Conservation (phyloP, 2,888 invertebrate genomes). For the Acronicta aceris region DNA sequence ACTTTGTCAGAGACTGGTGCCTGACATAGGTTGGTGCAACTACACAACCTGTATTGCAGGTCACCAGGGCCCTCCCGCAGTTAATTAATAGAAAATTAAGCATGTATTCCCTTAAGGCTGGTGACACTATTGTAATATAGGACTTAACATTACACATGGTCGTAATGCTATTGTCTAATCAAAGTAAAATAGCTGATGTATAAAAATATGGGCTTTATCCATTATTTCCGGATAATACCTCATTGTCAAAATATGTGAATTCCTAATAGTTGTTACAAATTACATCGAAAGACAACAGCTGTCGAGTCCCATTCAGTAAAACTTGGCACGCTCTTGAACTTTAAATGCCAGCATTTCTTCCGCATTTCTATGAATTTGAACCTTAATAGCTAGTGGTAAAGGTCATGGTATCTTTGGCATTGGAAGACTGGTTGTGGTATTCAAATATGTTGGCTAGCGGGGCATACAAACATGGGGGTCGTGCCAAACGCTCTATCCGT, state of each 20-base stretch:
- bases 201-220: conserved; percentile 4
- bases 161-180: neutral
- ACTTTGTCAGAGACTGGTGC: no score
- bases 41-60: no score
- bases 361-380: conserved; percentile 45
- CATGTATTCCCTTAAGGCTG: no score
- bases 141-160: no score
- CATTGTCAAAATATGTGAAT: conserved; percentile 30
- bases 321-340: conserved; percentile 63
- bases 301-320: conserved; percentile 58
- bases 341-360: conserved; percentile 37
- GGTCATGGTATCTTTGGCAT: conserved; percentile 34
- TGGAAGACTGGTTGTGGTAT: conserved; percentile 40
- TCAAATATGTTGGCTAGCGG: conserved; percentile 60
- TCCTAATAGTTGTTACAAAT: conserved; percentile 38
- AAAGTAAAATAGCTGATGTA: neutral
- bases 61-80: no score
- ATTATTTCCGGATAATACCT: conserved; percentile 21
- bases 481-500: conserved; percentile 72
- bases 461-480: conserved; percentile 57
- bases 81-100: no score
- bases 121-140: no score
- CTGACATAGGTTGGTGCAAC: no score
- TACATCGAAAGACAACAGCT: conserved; percentile 56
- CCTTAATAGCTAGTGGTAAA: conserved; percentile 55